Evolutionary conservation across 2,888 invertebrate genomes (phyloP).

Genomic region (Lasioglossum leucozonium): DNA sequence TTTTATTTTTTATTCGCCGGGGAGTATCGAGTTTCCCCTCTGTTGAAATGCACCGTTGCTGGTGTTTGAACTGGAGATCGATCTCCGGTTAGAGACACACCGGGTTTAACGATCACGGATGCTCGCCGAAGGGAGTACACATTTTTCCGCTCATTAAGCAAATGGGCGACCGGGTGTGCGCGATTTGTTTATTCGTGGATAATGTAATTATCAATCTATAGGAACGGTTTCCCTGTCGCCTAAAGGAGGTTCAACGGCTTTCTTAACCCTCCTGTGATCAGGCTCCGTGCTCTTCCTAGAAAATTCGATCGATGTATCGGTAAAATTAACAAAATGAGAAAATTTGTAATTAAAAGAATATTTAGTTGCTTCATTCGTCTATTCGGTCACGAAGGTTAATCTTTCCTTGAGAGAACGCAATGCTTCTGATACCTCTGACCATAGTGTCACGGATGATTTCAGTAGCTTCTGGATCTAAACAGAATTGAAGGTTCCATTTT

Average conservation of each 20-base stretch:
- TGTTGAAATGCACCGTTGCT: constrained; percentile 1
- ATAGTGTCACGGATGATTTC: too few relatives aligned
- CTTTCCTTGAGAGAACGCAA: too few relatives aligned
- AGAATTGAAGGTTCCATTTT: too few relatives aligned
- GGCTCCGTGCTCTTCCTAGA: background rate
- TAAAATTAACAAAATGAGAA: background rate
- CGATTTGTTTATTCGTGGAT: background rate
- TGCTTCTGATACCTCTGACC: too few relatives aligned
- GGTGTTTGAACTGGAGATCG: constrained; percentile 2
- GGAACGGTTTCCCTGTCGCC: background rate
- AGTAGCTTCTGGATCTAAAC: too few relatives aligned
- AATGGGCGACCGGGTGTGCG: background rate
- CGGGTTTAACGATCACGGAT: background rate
- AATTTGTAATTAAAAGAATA: background rate
- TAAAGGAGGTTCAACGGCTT: background rate
- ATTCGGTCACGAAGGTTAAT: too few relatives aligned
- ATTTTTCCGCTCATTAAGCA: constrained; percentile 9
- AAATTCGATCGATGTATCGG: background rate
- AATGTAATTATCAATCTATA: constrained; percentile 4
- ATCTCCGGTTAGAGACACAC: background rate
- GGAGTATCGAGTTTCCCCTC: background rate
- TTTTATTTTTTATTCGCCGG: background rate
- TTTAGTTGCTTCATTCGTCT: too few relatives aligned
- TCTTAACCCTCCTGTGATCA: background rate
- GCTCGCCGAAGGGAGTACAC: constrained; percentile 13